phyloP scores from a whole-genome alignment of 2,888 invertebrate genomes.

The Ecliptopera silaceata region DNA sequence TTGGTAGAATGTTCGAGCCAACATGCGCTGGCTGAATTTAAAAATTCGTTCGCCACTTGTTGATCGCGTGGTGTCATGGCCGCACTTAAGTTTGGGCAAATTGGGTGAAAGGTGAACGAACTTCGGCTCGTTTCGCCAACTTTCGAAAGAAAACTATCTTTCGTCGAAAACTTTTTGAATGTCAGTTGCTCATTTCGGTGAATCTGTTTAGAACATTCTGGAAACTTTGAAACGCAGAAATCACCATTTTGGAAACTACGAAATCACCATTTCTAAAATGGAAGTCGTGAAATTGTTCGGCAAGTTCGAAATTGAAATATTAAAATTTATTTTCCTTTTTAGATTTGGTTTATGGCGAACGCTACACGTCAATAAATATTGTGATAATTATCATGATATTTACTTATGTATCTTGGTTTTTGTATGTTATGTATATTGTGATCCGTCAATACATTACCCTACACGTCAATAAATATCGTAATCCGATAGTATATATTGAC shows the following conservation, averaged over 20 bases:
- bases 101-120: conserved; percentile 75
- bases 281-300: neutral
- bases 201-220: neutral
- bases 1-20: conserved; percentile 9
- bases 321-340: too few relatives aligned
- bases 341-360: too few relatives aligned
- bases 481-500: too few relatives aligned
- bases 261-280: neutral
- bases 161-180: conserved; percentile 25
- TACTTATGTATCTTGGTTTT: too few relatives aligned
- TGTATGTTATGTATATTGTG: too few relatives aligned
- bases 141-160: conserved; percentile 28
- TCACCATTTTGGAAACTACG: neutral
- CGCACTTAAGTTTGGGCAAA: conserved; percentile 40
- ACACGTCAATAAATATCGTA: too few relatives aligned
- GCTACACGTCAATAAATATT: too few relatives aligned
- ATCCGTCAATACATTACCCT: too few relatives aligned
- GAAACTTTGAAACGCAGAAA: too few relatives aligned
- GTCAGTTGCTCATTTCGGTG: conserved; percentile 4
- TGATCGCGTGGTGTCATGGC: conserved; percentile 18
- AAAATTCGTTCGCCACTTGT: conserved; percentile 19
- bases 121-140: conserved; percentile 62
- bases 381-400: too few relatives aligned
- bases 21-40: too few relatives aligned
- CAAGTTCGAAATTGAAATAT: neutral